Evolutionary conservation across 2,888 invertebrate species (phyloP), one percentile per base, ranked within the genome.

Genomic region (Dorcus hopei): DNA sequence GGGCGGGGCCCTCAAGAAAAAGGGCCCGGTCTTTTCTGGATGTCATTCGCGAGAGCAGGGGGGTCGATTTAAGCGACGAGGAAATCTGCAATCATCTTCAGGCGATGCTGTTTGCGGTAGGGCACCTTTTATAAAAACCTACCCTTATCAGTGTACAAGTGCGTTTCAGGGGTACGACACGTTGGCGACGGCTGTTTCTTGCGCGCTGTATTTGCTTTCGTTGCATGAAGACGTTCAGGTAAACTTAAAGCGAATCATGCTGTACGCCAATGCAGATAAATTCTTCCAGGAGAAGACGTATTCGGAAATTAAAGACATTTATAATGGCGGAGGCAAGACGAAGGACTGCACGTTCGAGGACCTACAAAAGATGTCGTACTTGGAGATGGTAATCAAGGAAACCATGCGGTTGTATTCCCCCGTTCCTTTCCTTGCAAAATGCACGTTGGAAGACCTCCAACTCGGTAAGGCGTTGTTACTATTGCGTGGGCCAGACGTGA

Each of bases 51-150:
- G 79, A 68, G 49, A 52, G 61, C 26, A 33, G 26, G 26, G 26
- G 26, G 26, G 6, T 5, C 5, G 40, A 55, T 16, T 23, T 90
- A 41, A 82, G 82, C 5, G 83, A 85, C 62, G 72, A 82, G 38
- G 83, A 84, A 60, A 82, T 90, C 45, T 80, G 86, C 52, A 86
- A 88, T 71, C 87, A 89, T 77, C 87, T 89, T 0, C 86, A 89
- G 64, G 89, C 89, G 0, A 88, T 89, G 65, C 86, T 89, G 85
- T 90, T 89, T 74, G 88, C 85, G 74, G 87, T 86, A 72, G 75
- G 74, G 26, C 9, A 14, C 38, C 3, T 9, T 23, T 16, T 40
- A 11, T 3, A 49, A 53, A 49, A 23, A 7, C 1, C 14, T 49
- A 1, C n/a, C 9, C 2, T 16, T 43, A 3, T 16, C 5, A 7